A percentile compares a stretch with the other conserved stretches of the same genome.
phyloP scores from a whole-genome alignment of 2,113 vertebrate genomes.

The Gnathonemus echidnorhynchus region DNA sequence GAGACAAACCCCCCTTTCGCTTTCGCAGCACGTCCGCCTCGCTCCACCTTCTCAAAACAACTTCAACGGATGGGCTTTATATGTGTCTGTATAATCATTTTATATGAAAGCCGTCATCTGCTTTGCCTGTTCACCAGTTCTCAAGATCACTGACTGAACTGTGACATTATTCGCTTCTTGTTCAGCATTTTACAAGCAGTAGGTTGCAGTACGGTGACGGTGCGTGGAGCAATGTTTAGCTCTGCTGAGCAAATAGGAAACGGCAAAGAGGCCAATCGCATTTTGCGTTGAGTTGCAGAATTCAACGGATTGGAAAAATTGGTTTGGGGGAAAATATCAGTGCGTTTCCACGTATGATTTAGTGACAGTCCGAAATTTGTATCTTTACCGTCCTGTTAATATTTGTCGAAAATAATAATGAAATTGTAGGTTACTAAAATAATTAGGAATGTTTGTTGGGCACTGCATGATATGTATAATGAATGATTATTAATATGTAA shows the following conservation, averaged over 20 bases:
- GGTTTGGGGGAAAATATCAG: background rate
- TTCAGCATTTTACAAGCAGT: background rate
- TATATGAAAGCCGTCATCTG: background rate
- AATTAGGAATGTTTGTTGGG: background rate
- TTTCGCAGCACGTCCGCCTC: background rate
- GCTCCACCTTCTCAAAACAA: background rate
- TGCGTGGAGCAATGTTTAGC: background rate
- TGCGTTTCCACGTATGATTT: background rate
- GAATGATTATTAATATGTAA: background rate
- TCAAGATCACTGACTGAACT: background rate
- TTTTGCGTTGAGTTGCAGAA: conserved; percentile 1
- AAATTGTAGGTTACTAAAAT: background rate
- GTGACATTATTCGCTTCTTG: background rate
- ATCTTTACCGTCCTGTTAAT: background rate
- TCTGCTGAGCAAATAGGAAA: background rate
- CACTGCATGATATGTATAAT: background rate
- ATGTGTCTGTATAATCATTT: background rate
- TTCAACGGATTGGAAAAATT: background rate
- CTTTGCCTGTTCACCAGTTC: background rate
- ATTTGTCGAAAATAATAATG: background rate
- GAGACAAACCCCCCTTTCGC: background rate
- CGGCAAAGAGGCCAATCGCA: background rate
- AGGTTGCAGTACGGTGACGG: background rate
- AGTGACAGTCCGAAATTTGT: background rate
- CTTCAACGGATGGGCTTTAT: background rate